These are phyloP conservation scores for Pimephales promelas DNA, from an alignment of 2,113 vertebrate genomes.

Conservation along the genomic window DNA sequence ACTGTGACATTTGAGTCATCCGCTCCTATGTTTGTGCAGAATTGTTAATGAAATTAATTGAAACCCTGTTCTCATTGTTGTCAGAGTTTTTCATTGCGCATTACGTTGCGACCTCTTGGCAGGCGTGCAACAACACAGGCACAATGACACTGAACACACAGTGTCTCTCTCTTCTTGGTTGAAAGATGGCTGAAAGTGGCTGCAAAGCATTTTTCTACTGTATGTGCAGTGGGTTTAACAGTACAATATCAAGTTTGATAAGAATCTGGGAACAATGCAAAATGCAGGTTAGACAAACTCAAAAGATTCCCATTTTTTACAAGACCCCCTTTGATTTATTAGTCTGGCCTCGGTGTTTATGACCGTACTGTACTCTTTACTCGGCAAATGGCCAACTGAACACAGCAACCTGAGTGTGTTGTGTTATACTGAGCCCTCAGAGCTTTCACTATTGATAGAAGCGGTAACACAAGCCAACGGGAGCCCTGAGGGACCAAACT, in stretches of 20 bases:
- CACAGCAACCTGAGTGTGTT: conserved; percentile 38
- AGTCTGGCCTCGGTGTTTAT: conserved; percentile 37
- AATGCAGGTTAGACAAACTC: background rate
- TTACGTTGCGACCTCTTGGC: conserved; percentile 16
- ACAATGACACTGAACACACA: background rate
- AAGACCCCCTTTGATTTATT: background rate
- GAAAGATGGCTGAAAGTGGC: conserved; percentile 78
- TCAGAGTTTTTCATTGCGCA: conserved; percentile 22
- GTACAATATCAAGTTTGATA: background rate
- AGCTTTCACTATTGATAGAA: conserved; percentile 51
- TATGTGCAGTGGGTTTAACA: background rate
- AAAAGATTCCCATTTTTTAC: background rate
- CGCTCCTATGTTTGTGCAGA: conserved; percentile 34
- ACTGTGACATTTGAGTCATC: conserved; percentile 40
- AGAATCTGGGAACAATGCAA: background rate
- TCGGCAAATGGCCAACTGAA: conserved; percentile 13
- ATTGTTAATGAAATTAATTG: conserved; percentile 41
- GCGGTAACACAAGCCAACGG: conserved; percentile 88
- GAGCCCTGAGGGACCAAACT: conserved; percentile 86
- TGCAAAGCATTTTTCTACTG: conserved; percentile 78
- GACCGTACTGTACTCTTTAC: background rate
- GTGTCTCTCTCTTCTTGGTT: background rate
- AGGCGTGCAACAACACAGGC: background rate
- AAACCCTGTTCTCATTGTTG: conserved; percentile 37
- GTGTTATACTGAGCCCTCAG: conserved; percentile 31